These are phyloP conservation scores for Balaenoptera acutorostrata DNA, from an alignment of 2,113 vertebrate species.

Conservation along the genomic window DNA sequence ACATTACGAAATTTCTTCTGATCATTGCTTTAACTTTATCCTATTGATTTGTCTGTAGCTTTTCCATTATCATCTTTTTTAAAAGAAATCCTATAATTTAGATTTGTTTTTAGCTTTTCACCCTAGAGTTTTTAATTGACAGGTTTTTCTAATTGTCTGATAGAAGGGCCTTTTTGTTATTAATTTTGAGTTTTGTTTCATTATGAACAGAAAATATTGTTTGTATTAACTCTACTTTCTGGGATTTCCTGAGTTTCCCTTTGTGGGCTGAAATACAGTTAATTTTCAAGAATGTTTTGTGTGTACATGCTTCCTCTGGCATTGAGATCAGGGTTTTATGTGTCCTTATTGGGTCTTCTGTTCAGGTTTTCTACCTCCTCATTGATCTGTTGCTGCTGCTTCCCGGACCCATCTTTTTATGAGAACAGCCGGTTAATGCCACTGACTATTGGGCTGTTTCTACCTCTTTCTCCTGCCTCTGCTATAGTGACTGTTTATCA, in stretches of 20 bases:
- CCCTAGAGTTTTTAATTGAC: background rate
- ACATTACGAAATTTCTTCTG: background rate
- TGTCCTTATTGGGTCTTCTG: accelerated
- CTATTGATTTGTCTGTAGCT: background rate
- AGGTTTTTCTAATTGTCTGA: background rate
- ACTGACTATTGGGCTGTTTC: accelerated
- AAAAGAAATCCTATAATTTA: background rate
- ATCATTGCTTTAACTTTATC: background rate
- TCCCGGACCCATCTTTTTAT: accelerated
- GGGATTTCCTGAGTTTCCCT: background rate
- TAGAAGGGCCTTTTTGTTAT: background rate
- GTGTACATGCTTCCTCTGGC: accelerated
- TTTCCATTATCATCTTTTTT: background rate
- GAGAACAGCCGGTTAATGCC: accelerated
- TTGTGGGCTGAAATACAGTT: background rate
- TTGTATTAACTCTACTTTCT: background rate
- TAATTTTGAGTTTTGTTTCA: constrained; percentile 5
- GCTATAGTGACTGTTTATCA: accelerated
- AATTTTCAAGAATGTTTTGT: background rate
- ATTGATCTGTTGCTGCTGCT: accelerated
- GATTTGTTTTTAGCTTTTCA: background rate
- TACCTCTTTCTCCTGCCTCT: accelerated
- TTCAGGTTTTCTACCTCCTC: background rate
- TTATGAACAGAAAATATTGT: background rate
- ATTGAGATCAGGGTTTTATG: accelerated